Conservation (phyloP, 2,888 invertebrate genomes). For the Scaptomyza flava region DNA sequence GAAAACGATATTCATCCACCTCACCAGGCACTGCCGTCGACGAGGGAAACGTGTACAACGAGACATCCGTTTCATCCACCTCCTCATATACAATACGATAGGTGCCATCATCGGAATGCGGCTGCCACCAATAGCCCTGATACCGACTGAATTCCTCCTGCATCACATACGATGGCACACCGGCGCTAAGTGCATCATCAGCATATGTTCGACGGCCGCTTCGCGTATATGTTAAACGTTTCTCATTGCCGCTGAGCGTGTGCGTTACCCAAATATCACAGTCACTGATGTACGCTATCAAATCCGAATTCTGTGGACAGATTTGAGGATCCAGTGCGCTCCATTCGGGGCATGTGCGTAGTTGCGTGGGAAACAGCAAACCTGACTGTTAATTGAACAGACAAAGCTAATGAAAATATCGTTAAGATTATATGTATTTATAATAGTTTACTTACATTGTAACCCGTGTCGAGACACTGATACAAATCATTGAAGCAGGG, state of each 20-base stretch:
- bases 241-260: slow-evolving; percentile 87
- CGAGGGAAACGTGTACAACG: slow-evolving; percentile 94
- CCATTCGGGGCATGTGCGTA: slow-evolving; percentile 87
- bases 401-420: neutral
- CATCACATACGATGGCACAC: slow-evolving; percentile 98
- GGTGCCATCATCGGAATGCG: slow-evolving; percentile 89
- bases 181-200: slow-evolving; percentile 95
- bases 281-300: slow-evolving; percentile 95
- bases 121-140: slow-evolving; percentile 99
- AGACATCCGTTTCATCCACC: slow-evolving; percentile 95
- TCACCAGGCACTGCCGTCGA: slow-evolving; percentile 92
- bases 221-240: slow-evolving; percentile 89
- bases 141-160: slow-evolving; percentile 99
- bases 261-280: slow-evolving; percentile 95
- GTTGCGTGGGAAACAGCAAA: slow-evolving; percentile 88
- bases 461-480: slow-evolving; percentile 91
- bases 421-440: no score
- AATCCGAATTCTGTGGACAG: slow-evolving; percentile 86
- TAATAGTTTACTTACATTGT: slow-evolving; percentile 86
- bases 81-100: slow-evolving; percentile 94
- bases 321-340: slow-evolving; percentile 92
- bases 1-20: slow-evolving; percentile 93
- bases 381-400: slow-evolving; percentile 81
- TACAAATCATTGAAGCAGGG: slow-evolving; percentile 95
- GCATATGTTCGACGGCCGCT: slow-evolving; percentile 88